Percentiles rank a stretch among this genome's conserved stretches.
phyloP scores from a whole-genome alignment of 2,888 invertebrate genomes.

The Temnothorax rugatulus region DNA sequence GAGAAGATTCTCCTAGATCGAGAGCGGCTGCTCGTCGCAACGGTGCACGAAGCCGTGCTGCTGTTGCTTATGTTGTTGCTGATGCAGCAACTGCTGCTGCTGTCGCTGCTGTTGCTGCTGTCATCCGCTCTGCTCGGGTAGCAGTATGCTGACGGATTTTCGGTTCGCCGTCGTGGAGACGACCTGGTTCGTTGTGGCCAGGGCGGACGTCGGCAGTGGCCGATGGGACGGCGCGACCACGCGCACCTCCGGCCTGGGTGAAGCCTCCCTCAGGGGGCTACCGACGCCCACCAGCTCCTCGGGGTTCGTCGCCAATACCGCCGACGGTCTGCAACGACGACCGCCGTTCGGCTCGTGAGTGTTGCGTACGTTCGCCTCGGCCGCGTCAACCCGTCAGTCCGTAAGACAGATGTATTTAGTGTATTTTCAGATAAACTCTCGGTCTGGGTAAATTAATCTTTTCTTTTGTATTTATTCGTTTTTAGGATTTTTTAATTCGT shows the following conservation, averaged over 20 bases:
- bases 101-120: constrained; percentile 71
- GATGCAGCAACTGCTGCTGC: constrained; percentile 27
- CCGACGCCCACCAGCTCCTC: constrained; percentile 76
- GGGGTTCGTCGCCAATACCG: constrained; percentile 64
- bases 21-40: constrained; percentile 79
- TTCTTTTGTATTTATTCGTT: neutral
- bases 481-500: neutral
- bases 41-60: constrained; percentile 81
- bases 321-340: constrained; percentile 70
- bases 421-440: neutral
- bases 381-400: neutral
- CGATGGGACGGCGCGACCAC: constrained; percentile 83
- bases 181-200: constrained; percentile 51
- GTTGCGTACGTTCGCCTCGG: neutral
- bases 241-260: constrained; percentile 82
- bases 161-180: constrained; percentile 74
- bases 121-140: constrained; percentile 84
- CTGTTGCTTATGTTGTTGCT: constrained; percentile 49
- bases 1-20: constrained; percentile 66
- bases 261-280: constrained; percentile 77
- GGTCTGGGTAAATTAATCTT: neutral
- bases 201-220: constrained; percentile 69
- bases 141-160: constrained; percentile 84
- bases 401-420: neutral
- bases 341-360: constrained; percentile 14